phyloP scores from a whole-genome alignment of 2,797 vertebrate species.

The Ceryle rudis region DNA sequence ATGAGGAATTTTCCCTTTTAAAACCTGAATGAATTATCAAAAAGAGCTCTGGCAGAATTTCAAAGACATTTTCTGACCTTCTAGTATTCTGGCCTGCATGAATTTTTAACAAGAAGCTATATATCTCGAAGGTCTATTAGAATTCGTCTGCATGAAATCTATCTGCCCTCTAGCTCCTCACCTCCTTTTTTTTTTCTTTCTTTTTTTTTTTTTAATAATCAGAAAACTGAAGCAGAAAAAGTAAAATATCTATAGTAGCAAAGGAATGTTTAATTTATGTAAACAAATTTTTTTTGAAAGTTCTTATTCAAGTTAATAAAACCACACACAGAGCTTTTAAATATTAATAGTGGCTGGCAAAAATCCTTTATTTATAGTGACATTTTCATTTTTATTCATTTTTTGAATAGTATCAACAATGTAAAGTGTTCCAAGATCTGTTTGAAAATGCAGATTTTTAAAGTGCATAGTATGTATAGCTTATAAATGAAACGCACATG shows the following conservation, averaged over 20 bases:
- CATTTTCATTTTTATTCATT: constrained; percentile 46
- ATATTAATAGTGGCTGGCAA: constrained; percentile 55
- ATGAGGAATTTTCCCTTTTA: constrained; percentile 82
- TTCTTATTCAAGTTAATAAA: constrained; percentile 55
- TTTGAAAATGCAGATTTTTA: constrained; percentile 42
- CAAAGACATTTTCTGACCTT: constrained; percentile 87
- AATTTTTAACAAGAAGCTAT: constrained; percentile 83
- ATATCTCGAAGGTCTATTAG: constrained; percentile 78
- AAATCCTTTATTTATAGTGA: constrained; percentile 53
- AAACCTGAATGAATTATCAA: constrained; percentile 82
- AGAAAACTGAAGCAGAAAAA: constrained; percentile 52
- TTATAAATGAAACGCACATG: constrained; percentile 33
- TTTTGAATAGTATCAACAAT: constrained; percentile 47
- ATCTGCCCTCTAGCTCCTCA: constrained; percentile 21
- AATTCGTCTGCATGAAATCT: constrained; percentile 72
- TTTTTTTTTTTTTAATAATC: not conserved
- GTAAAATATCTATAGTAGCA: constrained; percentile 27
- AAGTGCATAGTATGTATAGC: not conserved
- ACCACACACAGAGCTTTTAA: constrained; percentile 37
- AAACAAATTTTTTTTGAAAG: constrained; percentile 32
- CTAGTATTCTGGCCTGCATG: constrained; percentile 77
- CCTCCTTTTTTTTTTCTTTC: too few species aligned
- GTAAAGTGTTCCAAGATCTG: constrained; percentile 21
- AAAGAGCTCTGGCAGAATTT: constrained; percentile 81
- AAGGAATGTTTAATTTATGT: constrained; percentile 57